phyloP scores from a whole-genome alignment of 2,888 invertebrate species.

The Uloborus plumipes region DNA sequence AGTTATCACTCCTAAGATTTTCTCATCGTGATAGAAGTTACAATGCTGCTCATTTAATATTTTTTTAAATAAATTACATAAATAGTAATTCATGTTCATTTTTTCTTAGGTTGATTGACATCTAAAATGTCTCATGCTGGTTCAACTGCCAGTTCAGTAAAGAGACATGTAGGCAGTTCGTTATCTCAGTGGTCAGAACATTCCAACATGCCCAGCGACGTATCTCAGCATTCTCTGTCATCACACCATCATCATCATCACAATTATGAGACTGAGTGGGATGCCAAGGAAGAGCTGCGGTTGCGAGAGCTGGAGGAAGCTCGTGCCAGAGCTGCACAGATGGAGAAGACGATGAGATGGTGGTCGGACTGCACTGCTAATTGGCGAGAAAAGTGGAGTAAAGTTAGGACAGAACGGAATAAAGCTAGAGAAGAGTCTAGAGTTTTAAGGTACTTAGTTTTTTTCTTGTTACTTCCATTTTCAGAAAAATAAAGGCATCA shows the following conservation, averaged over 20 bases:
- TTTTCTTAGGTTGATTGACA: no score
- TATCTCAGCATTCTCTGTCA: slow-evolving; percentile 58
- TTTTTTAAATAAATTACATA: no score
- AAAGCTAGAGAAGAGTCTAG: slow-evolving; percentile 92
- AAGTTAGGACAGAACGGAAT: slow-evolving; percentile 93
- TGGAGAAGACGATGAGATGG: slow-evolving; percentile 99
- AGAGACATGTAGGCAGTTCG: slow-evolving; percentile 42
- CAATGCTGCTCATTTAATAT: no score
- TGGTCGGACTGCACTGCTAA: slow-evolving; percentile 98
- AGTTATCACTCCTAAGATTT: no score
- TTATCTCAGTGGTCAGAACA: slow-evolving; percentile 47
- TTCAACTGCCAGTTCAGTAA: slow-evolving; percentile 53
- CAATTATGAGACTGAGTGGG: slow-evolving; percentile 64
- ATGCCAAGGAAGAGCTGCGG: slow-evolving; percentile 61
- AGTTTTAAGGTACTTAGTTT: slow-evolving; percentile 73
- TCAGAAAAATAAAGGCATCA: not conserved
- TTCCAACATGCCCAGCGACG: slow-evolving; percentile 42
- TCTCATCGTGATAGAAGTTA: no score
- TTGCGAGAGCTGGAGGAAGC: slow-evolving; percentile 88
- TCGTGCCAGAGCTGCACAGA: slow-evolving; percentile 92
- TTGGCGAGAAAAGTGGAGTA: slow-evolving; percentile 96
- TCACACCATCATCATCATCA: slow-evolving; percentile 58
- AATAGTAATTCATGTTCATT: no score
- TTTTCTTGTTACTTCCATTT: not conserved
- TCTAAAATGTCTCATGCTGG: slow-evolving; percentile 59